These are phyloP conservation scores for Anabacerthia variegaticeps DNA, from an alignment of 2,797 vertebrate genomes.

Conservation along the genomic window DNA sequence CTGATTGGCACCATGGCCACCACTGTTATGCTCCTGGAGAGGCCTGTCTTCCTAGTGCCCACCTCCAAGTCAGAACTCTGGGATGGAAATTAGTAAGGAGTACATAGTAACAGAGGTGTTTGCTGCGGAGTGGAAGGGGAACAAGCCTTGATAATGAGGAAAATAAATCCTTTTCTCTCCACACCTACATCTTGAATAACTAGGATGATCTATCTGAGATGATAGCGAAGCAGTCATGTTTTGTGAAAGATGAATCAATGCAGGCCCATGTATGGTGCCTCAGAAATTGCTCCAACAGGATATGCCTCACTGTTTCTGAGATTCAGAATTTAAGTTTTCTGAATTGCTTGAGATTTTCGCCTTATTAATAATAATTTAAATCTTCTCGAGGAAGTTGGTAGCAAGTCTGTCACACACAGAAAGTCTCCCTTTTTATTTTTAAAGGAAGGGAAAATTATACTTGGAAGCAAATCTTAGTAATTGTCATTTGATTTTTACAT, in stretches of 20 bases:
- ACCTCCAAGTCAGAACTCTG: neutral
- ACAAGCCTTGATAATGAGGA: neutral
- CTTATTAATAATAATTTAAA: slow-evolving; percentile 32
- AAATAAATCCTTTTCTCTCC: neutral
- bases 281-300: neutral
- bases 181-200: neutral
- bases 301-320: neutral
- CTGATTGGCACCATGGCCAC: neutral
- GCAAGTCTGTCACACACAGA: neutral
- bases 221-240: neutral
- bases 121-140: neutral
- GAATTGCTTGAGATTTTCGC: slow-evolving; percentile 3
- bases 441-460: neutral
- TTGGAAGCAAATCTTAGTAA: neutral
- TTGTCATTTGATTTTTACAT: neutral
- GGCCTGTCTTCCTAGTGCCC: neutral
- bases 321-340: slow-evolving; percentile 17
- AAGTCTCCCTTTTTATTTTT: neutral
- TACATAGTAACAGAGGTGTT: neutral
- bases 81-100: neutral
- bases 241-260: neutral
- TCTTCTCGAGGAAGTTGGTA: neutral
- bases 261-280: neutral
- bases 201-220: neutral
- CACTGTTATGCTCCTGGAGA: rapidly evolving